Conservation (phyloP, 2,797 vertebrate genomes). For the Pagetopsis macropterus region DNA sequence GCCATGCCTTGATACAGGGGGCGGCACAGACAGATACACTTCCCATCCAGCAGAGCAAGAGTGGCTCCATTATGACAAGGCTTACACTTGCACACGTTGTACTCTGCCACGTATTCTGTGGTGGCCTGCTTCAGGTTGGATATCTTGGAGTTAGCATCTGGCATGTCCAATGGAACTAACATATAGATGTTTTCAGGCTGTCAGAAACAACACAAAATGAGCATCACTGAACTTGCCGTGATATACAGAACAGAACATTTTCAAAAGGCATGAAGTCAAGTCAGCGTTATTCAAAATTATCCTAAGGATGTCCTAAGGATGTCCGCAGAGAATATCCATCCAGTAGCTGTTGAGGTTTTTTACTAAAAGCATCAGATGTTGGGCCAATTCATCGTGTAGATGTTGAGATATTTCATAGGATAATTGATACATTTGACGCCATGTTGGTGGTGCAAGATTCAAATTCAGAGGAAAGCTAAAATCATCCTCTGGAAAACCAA, state of each 20-base stretch:
- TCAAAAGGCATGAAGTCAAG: too few species aligned
- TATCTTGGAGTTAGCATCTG: conserved; percentile 78
- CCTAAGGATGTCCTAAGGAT: too few species aligned
- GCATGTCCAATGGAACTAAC: conserved; percentile 85
- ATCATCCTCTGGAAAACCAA: too few species aligned
- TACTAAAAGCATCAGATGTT: background rate
- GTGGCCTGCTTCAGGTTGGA: conserved; percentile 85
- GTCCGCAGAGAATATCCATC: background rate
- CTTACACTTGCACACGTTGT: conserved; percentile 88
- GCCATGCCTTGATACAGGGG: conserved; percentile 81
- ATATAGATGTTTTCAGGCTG: conserved; percentile 88
- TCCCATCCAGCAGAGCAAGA: conserved; percentile 84
- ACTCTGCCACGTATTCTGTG: conserved; percentile 87
- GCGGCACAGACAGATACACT: conserved; percentile 87
- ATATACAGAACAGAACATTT: background rate
- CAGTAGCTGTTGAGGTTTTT: background rate
- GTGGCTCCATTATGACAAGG: conserved; percentile 91
- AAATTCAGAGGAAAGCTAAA: too few species aligned
- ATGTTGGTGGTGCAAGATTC: background rate
- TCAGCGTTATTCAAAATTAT: too few species aligned
- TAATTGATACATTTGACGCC: background rate
- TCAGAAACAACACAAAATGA: conserved; percentile 6
- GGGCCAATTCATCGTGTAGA: background rate
- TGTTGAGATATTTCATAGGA: background rate
- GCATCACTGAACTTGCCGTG: background rate